phyloP scores from a whole-genome alignment of 2,888 invertebrate genomes.

The Encarsia formosa region DNA sequence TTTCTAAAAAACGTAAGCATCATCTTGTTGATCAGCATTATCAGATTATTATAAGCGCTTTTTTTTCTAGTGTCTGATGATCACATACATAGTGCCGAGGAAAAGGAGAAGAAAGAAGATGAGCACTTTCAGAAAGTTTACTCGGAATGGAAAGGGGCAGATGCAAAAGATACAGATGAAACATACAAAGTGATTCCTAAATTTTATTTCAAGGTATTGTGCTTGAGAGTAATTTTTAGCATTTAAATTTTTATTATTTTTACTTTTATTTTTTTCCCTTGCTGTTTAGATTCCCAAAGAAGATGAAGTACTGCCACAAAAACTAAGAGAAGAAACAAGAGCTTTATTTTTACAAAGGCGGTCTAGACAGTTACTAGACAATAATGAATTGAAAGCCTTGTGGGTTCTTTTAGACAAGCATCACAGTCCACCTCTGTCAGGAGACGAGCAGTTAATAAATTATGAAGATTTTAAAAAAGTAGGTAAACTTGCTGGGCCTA shows the following conservation, averaged over 20 bases:
- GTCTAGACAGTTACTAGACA: conserved; percentile 78
- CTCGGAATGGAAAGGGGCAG: conserved; percentile 52
- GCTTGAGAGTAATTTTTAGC: not conserved
- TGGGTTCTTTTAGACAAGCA: conserved; percentile 82
- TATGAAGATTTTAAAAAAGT: conserved; percentile 83
- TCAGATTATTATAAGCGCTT: not conserved
- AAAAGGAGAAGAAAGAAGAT: conserved; percentile 49
- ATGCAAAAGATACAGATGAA: conserved; percentile 51
- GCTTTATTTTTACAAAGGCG: conserved; percentile 82
- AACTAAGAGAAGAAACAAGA: conserved; percentile 82
- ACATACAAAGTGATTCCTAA: conserved; percentile 66
- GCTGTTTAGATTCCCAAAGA: conserved; percentile 63
- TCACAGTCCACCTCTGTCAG: conserved; percentile 67
- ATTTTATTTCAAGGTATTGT: conserved; percentile 63
- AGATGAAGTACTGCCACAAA: conserved; percentile 72
- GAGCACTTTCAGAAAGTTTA: conserved; percentile 58
- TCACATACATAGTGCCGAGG: conserved; percentile 21
- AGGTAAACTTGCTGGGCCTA: conserved; percentile 67
- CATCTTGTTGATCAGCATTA: not conserved
- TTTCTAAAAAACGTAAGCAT: conserved; percentile 33
- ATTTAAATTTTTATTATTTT: too few relatives aligned
- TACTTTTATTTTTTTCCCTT: not conserved
- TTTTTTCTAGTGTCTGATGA: conserved; percentile 28
- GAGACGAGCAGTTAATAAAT: conserved; percentile 79
- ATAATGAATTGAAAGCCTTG: conserved; percentile 78